These are phyloP conservation scores for Elanoides forficatus DNA, from an alignment of 2,113 vertebrate species.

Conservation along the genomic window DNA sequence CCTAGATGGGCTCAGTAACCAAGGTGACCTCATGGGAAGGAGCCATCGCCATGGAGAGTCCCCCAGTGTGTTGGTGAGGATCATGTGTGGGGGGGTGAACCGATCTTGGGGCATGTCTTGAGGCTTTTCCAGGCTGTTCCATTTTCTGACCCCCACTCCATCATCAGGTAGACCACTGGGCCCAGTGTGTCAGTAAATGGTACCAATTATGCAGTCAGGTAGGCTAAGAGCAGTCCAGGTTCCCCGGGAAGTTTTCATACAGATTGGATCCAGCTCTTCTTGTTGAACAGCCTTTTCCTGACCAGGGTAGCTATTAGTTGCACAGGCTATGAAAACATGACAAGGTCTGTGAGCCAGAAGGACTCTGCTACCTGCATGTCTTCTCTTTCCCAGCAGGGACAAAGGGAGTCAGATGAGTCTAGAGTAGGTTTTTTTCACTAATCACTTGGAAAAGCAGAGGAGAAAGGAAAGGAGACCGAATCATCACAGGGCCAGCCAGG, in stretches of 20 bases:
- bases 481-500: not conserved
- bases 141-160: not conserved
- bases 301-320: not conserved
- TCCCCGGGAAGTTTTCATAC: not conserved
- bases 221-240: not conserved
- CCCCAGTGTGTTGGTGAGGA: rapidly evolving
- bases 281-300: not conserved
- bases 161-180: not conserved
- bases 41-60: not conserved
- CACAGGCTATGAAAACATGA: not conserved
- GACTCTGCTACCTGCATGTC: not conserved
- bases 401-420: not conserved
- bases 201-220: not conserved
- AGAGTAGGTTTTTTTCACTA: not conserved
- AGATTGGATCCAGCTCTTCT: not conserved
- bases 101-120: too few species aligned
- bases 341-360: rapidly evolving
- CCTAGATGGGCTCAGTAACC: not conserved
- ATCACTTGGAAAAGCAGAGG: not conserved
- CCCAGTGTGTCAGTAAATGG: too few species aligned
- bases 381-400: not conserved
- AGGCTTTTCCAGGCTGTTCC: not conserved
- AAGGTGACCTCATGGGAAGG: not conserved
- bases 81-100: not conserved
- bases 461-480: not conserved